phyloP scores from a whole-genome alignment of 2,888 invertebrate genomes.

The Incurvaria masculella region DNA sequence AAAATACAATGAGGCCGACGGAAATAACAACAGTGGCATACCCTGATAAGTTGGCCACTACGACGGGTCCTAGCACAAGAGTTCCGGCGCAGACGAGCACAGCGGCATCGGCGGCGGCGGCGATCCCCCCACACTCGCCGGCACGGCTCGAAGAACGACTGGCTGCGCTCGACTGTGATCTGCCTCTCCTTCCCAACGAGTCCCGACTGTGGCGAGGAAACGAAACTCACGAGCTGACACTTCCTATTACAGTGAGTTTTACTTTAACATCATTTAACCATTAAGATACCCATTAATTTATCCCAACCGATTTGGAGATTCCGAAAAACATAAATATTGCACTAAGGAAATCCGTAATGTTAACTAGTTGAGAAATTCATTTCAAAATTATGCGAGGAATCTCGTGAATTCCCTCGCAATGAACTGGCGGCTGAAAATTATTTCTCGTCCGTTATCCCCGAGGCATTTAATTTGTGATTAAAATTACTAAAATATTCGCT shows the following conservation, averaged over 20 bases:
- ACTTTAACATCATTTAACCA: neutral
- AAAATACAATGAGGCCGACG: neutral
- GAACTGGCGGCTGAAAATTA: too few relatives aligned
- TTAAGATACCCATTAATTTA: too few relatives aligned
- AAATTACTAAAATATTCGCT: neutral
- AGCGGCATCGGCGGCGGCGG: slow-evolving; percentile 31
- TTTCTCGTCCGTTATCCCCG: neutral
- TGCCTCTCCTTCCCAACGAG: slow-evolving; percentile 61
- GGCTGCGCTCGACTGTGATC: slow-evolving; percentile 62
- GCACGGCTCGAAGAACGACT: slow-evolving; percentile 60
- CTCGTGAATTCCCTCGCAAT: too few relatives aligned
- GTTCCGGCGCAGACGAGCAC: slow-evolving; percentile 26
- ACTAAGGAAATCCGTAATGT: too few relatives aligned
- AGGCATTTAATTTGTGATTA: neutral
- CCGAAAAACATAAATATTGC: too few relatives aligned
- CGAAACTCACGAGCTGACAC: slow-evolving; percentile 66
- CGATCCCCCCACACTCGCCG: slow-evolving; percentile 32
- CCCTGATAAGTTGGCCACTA: neutral
- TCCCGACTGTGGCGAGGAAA: slow-evolving; percentile 69
- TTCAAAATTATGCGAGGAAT: too few relatives aligned
- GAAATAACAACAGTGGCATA: neutral
- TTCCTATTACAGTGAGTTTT: slow-evolving; percentile 63
- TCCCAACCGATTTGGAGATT: too few relatives aligned
- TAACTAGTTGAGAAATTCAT: too few relatives aligned
- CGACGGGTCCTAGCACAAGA: slow-evolving; percentile 16